A percentile compares a stretch with the other conserved stretches of the same genome.
phyloP scores from a whole-genome alignment of 2,797 vertebrate species.

The Premnoplex brunnescens region DNA sequence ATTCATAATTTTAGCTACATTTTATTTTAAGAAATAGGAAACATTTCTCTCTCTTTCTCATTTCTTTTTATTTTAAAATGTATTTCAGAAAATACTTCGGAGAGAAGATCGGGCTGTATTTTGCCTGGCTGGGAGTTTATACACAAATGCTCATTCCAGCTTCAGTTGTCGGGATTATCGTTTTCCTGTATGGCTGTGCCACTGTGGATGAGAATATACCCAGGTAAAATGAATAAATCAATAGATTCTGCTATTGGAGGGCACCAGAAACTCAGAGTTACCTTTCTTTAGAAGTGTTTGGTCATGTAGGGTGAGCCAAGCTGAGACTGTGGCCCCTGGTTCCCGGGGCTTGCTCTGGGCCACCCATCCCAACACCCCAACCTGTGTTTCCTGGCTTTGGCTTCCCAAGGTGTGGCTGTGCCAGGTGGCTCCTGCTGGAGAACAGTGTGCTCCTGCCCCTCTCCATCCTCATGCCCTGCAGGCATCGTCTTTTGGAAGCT shows the following conservation, averaged over 20 bases:
- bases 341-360: neutral
- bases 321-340: neutral
- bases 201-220: slow-evolving; percentile 93
- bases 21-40: slow-evolving; percentile 66
- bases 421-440: neutral
- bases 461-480: neutral
- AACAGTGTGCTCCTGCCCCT: neutral
- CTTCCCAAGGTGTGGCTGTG: neutral
- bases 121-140: slow-evolving; percentile 97
- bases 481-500: neutral
- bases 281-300: neutral
- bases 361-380: fast-evolving
- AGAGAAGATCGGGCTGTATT: slow-evolving; percentile 96
- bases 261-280: neutral
- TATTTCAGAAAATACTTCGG: slow-evolving; percentile 92
- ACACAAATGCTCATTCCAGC: slow-evolving; percentile 98
- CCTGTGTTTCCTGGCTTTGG: fast-evolving
- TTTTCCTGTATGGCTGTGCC: slow-evolving; percentile 94
- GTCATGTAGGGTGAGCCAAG: neutral
- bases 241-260: neutral
- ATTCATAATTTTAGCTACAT: slow-evolving; percentile 53
- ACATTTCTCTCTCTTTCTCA: neutral
- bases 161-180: slow-evolving; percentile 90
- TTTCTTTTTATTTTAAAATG: neutral
- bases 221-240: slow-evolving; percentile 77